Evolutionary conservation across 30 jellyfish, hydroid and myxozoan species (phyloP).

Genomic region (Aurelia coerulea): DNA sequence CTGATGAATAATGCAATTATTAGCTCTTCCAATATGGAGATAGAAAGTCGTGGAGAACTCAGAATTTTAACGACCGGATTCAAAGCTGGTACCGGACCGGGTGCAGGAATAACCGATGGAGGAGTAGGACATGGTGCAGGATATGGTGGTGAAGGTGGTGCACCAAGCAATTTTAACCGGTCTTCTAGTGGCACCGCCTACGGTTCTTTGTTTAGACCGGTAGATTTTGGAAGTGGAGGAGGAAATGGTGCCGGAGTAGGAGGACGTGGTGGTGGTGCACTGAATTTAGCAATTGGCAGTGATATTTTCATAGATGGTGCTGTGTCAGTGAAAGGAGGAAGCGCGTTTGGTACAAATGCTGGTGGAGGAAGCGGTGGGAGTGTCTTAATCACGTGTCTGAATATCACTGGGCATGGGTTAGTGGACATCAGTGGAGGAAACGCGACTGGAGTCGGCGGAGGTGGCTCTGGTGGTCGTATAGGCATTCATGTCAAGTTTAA

Average conservation of each 20-base stretch:
- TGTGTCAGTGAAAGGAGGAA: constrained; percentile 44
- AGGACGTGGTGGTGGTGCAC: constrained; percentile 66
- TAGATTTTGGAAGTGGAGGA: constrained; percentile 63
- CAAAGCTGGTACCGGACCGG: constrained; percentile 57
- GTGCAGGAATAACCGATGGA: constrained; percentile 19
- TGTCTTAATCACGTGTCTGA: constrained; percentile 35
- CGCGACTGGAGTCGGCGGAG: constrained; percentile 61
- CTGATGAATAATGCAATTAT: constrained; percentile 21
- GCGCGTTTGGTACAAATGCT: constrained; percentile 42
- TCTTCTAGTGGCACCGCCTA: constrained; percentile 44
- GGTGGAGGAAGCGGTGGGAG: constrained; percentile 83
- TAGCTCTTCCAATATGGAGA: constrained; percentile 28
- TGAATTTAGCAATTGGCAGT: constrained; percentile 44
- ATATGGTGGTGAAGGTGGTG: constrained; percentile 76
- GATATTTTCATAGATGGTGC: constrained; percentile 52
- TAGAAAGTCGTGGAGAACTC: constrained; percentile 53
- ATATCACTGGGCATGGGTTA: constrained; percentile 65
- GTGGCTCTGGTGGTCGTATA: constrained; percentile 74
- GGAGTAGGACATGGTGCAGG: constrained; percentile 72
- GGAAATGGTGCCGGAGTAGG: constrained; percentile 56
- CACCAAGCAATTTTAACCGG: constrained; percentile 1
- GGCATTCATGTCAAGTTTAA: constrained; percentile 56
- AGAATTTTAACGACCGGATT: constrained; percentile 26
- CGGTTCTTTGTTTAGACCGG: constrained; percentile 58
- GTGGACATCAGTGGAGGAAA: constrained; percentile 69